Evolutionary conservation across 2,113 vertebrate genomes (phyloP).

Genomic region (Leucopsar rothschildi): DNA sequence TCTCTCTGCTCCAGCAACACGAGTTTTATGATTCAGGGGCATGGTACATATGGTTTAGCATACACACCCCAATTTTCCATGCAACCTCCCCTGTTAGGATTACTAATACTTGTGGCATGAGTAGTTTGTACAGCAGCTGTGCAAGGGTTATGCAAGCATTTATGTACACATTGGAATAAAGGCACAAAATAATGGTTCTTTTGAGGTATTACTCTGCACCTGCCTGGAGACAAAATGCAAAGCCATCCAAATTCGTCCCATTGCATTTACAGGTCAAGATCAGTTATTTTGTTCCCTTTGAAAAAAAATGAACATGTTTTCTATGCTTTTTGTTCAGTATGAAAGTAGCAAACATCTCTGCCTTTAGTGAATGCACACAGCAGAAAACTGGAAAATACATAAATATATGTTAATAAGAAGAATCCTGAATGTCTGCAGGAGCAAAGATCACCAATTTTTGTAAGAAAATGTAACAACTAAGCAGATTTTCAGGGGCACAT

Average conservation of each 20-base stretch:
- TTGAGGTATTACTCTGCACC: constrained; percentile 53
- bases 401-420: neutral
- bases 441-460: neutral
- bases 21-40: constrained; percentile 61
- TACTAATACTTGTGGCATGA: constrained; percentile 70
- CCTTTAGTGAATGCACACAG: neutral
- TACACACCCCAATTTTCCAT: constrained; percentile 68
- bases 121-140: constrained; percentile 63
- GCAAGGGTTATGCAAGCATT: constrained; percentile 67
- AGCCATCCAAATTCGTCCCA: constrained; percentile 9
- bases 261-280: neutral
- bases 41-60: constrained; percentile 66
- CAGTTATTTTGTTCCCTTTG: neutral
- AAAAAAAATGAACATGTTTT: neutral
- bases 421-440: neutral
- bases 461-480: neutral
- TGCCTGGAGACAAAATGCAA: constrained; percentile 8
- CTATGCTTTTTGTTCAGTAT: neutral
- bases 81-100: constrained; percentile 66
- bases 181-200: constrained; percentile 54
- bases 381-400: neutral
- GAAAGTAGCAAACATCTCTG: neutral
- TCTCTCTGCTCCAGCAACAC: constrained; percentile 23
- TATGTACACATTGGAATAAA: constrained; percentile 58
- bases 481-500: neutral